phyloP scores from a whole-genome alignment of 2,113 vertebrate species.

The Aptenodytes patagonicus region DNA sequence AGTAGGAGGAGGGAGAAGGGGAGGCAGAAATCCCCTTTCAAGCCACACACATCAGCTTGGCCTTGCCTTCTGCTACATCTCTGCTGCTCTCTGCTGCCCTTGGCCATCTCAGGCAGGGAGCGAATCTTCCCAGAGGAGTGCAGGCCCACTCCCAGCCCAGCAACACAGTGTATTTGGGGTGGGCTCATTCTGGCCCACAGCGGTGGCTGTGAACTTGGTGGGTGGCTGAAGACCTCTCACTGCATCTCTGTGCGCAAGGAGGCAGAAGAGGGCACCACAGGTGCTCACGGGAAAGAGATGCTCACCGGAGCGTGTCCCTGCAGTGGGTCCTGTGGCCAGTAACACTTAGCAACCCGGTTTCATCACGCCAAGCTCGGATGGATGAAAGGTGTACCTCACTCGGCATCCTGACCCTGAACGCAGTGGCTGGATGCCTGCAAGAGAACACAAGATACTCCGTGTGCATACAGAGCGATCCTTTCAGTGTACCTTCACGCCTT shows the following conservation, averaged over 20 bases:
- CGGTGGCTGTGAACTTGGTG: neutral
- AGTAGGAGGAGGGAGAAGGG: neutral
- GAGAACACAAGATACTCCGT: neutral
- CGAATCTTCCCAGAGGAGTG: neutral
- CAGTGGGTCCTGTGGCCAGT: neutral
- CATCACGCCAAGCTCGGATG: neutral
- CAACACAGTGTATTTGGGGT: neutral
- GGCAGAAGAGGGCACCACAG: neutral
- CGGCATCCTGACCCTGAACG: accelerated
- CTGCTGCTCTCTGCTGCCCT: neutral
- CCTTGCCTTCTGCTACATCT: neutral
- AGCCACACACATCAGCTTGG: neutral
- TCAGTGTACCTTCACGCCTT: neutral
- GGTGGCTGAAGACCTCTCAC: neutral
- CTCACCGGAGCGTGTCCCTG: accelerated
- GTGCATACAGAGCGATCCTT: accelerated
- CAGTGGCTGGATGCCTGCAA: neutral
- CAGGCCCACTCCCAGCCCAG: neutral
- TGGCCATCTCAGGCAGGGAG: neutral
- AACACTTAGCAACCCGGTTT: neutral
- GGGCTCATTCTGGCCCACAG: neutral
- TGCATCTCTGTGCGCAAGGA: neutral
- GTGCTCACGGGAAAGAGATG: neutral
- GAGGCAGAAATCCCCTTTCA: neutral
- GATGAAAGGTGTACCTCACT: neutral